A percentile compares a stretch with the other conserved stretches of the same genome.
These are phyloP conservation scores for Psilopsiagon aurifrons DNA, from an alignment of 2,113 vertebrate genomes.

Conservation along the genomic window DNA sequence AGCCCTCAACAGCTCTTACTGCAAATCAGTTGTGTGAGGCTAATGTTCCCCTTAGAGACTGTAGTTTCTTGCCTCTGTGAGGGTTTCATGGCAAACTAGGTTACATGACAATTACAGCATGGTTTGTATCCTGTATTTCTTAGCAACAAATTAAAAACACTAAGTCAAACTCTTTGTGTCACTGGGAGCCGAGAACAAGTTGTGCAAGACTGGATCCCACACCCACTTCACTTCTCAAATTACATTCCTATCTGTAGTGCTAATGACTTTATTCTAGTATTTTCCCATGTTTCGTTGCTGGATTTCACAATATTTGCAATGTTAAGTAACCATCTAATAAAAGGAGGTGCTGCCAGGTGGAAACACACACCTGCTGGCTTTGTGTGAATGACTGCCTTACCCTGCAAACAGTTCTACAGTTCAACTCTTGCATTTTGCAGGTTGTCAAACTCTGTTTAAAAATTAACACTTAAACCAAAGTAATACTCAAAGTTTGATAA, in stretches of 20 bases:
- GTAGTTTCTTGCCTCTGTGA: background rate
- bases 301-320: background rate
- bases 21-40: background rate
- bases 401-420: background rate
- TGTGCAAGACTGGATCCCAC: background rate
- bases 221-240: background rate
- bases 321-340: background rate
- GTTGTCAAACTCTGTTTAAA: background rate
- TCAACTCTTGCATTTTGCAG: background rate
- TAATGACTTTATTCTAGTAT: background rate
- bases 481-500: background rate
- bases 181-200: fast-evolving
- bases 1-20: background rate
- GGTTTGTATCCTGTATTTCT: background rate
- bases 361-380: background rate
- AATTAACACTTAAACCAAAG: background rate
- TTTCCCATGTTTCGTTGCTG: background rate
- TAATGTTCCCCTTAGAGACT: background rate
- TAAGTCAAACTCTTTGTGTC: background rate
- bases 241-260: background rate
- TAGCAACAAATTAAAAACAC: background rate
- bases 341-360: background rate
- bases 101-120: background rate
- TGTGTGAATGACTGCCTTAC: background rate
- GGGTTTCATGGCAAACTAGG: background rate